Conservation (phyloP, 2,797 vertebrate species). For the Anguilla megastoma region DNA sequence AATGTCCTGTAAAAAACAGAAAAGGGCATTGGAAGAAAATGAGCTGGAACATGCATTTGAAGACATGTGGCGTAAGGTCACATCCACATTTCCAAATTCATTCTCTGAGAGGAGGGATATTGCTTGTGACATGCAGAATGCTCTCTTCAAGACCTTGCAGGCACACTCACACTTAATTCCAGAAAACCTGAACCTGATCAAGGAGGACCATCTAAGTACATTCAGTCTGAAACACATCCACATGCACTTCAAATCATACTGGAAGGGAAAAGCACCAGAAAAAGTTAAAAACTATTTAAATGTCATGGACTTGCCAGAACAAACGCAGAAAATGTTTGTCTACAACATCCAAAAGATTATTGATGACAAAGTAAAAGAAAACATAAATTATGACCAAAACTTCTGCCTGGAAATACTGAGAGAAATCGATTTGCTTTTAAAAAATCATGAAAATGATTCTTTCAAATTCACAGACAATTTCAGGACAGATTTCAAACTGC, state of each 20-base stretch:
- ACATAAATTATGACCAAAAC: conserved; percentile 21
- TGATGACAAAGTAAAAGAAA: conserved; percentile 37
- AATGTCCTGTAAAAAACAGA: not conserved
- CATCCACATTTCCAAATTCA: conserved; percentile 20
- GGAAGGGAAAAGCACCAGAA: not conserved
- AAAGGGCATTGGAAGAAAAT: conserved; percentile 25
- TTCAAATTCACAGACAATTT: conserved; percentile 36
- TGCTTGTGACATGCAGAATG: conserved; percentile 4
- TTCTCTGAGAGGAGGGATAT: not conserved
- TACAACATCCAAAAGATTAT: not conserved
- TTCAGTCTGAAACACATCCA: not conserved
- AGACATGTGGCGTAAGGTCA: conserved; percentile 51
- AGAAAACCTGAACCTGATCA: not conserved
- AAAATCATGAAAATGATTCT: conserved; percentile 16
- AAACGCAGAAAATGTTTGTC: conserved; percentile 2
- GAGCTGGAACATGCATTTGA: conserved; percentile 45
- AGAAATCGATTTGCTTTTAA: not conserved
- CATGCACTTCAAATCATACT: not conserved
- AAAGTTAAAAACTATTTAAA: not conserved
- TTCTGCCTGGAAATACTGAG: conserved; percentile 15
- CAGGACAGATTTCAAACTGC: conserved; percentile 55
- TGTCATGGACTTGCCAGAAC: not conserved
- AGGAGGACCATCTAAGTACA: not conserved
- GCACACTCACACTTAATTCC: not conserved
- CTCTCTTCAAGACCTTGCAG: not conserved